phyloP scores from a whole-genome alignment of 1,140 invertebrate genomes.

The Monomorium pharaonis region DNA sequence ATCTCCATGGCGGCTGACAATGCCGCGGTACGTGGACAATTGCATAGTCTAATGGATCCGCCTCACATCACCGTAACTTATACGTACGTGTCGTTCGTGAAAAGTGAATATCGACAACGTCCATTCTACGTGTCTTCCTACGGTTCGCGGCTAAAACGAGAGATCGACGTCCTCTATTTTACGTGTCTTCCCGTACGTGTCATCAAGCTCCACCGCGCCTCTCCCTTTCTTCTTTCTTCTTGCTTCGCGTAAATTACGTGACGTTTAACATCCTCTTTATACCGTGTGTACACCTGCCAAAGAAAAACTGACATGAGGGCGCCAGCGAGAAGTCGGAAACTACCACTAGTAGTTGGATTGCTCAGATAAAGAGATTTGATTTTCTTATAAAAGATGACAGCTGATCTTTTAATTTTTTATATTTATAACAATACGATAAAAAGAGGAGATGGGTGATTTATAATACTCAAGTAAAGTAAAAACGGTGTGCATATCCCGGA shows the following conservation, averaged over 20 bases:
- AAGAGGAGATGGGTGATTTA: not conserved
- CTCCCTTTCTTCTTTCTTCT: slow-evolving; percentile 71
- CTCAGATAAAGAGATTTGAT: not conserved
- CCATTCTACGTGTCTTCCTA: slow-evolving; percentile 72
- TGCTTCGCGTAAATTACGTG: slow-evolving; percentile 46
- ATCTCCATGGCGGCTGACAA: slow-evolving; percentile 71
- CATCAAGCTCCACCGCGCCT: slow-evolving; percentile 65
- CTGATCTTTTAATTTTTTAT: not conserved
- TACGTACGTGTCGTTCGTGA: slow-evolving; percentile 73
- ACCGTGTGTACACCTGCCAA: slow-evolving; percentile 50
- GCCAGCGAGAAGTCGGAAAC: slow-evolving; percentile 35
- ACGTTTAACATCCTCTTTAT: slow-evolving; percentile 55
- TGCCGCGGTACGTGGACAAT: slow-evolving; percentile 72
- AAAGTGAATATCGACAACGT: slow-evolving; percentile 73
- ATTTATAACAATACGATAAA: not conserved
- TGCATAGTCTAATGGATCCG: slow-evolving; percentile 73
- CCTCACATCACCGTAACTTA: slow-evolving; percentile 74
- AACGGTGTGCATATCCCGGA: too few relatives aligned
- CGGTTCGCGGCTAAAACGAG: slow-evolving; percentile 66
- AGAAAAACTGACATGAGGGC: slow-evolving; percentile 63
- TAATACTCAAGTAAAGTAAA: not conserved
- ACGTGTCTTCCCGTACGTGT: slow-evolving; percentile 71
- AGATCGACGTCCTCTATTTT: slow-evolving; percentile 72
- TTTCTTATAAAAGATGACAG: not conserved
- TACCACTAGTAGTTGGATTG: not conserved